Percentiles rank a stretch among this genome's conserved stretches.
phyloP scores from a whole-genome alignment of 2,797 vertebrate genomes.

The Anabas testudineus region DNA sequence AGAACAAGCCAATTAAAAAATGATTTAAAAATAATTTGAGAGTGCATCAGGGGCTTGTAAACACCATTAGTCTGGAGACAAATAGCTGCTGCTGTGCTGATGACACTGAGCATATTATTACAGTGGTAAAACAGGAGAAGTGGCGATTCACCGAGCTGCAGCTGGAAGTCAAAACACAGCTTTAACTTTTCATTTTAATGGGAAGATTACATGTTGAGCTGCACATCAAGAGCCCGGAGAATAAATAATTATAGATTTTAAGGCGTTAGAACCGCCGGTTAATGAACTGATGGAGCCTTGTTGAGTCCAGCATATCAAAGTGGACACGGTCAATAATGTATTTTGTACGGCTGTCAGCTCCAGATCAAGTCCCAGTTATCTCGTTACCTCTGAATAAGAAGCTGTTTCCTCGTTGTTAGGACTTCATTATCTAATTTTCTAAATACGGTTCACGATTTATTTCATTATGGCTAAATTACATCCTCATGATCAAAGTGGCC shows the following conservation, averaged over 20 bases:
- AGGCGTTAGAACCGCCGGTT: no score
- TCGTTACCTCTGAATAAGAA: constrained; percentile 19
- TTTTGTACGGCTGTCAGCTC: constrained; percentile 27
- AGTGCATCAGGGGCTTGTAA: constrained; percentile 35
- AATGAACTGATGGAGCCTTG: no score
- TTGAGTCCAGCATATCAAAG: not conserved
- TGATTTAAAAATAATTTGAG: constrained; percentile 35
- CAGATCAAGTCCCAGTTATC: constrained; percentile 40
- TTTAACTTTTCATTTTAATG: not conserved
- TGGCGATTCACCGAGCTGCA: no score
- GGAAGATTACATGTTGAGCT: not conserved
- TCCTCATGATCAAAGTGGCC: no score
- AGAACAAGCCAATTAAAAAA: constrained; percentile 44
- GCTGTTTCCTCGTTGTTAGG: constrained; percentile 18
- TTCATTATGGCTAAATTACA: constrained; percentile 5
- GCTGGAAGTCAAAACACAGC: not conserved
- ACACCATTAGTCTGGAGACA: constrained; percentile 30
- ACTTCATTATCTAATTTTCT: constrained; percentile 15
- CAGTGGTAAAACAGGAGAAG: not conserved
- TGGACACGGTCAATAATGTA: not conserved
- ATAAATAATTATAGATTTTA: no score
- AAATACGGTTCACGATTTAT: constrained; percentile 22
- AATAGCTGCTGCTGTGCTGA: constrained; percentile 12
- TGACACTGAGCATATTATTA: constrained; percentile 11
- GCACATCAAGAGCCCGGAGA: no score